Conservation (phyloP, 1,140 invertebrate genomes). For the Drosophila oshimai region DNA sequence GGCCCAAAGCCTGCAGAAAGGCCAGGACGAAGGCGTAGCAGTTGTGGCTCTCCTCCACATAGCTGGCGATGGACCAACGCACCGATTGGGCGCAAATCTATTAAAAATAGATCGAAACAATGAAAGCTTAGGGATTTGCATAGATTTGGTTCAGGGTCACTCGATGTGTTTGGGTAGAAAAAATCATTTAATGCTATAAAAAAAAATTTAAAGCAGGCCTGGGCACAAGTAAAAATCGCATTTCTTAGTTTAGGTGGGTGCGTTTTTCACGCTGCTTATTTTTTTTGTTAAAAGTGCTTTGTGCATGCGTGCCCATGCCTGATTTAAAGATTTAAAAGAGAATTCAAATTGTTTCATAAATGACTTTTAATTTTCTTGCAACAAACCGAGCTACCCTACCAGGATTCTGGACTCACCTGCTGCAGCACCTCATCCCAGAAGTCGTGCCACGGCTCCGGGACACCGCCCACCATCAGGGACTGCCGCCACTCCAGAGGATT, state of each 20-base stretch:
- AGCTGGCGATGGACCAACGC: constrained; percentile 87
- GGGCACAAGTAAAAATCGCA: too few relatives aligned
- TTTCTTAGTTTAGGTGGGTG: too few relatives aligned
- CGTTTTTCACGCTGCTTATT: too few relatives aligned
- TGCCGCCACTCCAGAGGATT: constrained; percentile 84
- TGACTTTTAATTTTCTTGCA: too few relatives aligned
- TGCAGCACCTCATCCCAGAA: constrained; percentile 90
- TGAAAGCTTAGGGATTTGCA: constrained; percentile 37
- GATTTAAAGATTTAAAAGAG: too few relatives aligned
- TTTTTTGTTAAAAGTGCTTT: too few relatives aligned
- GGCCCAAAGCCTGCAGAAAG: constrained; percentile 87
- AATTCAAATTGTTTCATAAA: too few relatives aligned
- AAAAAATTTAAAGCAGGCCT: too few relatives aligned
- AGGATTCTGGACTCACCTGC: constrained; percentile 83
- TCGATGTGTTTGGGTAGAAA: neutral
- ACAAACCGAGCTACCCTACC: neutral
- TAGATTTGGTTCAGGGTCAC: neutral
- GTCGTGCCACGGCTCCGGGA: constrained; percentile 87
- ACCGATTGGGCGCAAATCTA: constrained; percentile 85
- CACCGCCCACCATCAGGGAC: constrained; percentile 88
- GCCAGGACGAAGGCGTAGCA: constrained; percentile 91
- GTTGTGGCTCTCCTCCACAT: constrained; percentile 89
- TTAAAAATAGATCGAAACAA: constrained; percentile 9
- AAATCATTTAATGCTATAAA: too few relatives aligned
- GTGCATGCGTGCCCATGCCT: too few relatives aligned